A percentile compares a stretch with the other conserved stretches of the same genome.
Evolutionary conservation across 2,888 invertebrate species (phyloP).

Genomic region (Tuta absoluta): DNA sequence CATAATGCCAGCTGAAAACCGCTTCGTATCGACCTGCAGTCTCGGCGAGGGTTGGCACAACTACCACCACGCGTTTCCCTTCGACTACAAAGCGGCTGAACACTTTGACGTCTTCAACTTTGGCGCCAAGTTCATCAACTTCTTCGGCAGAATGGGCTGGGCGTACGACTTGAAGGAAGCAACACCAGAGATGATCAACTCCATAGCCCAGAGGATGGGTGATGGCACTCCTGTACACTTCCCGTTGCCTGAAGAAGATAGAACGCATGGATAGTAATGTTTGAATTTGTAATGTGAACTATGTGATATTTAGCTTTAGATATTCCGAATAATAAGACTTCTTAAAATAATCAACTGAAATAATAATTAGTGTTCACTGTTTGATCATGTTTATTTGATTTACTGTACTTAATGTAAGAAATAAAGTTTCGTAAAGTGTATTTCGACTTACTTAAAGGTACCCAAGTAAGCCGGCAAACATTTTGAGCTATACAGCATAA

Average conservation of each 20-base stretch:
- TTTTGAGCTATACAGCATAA: no score
- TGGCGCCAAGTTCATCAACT: slow-evolving; percentile 61
- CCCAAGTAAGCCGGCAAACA: no score
- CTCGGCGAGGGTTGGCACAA: slow-evolving; percentile 88
- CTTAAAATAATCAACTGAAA: neutral
- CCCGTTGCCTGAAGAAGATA: slow-evolving; percentile 38
- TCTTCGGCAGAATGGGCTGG: slow-evolving; percentile 69
- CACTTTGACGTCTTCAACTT: slow-evolving; percentile 74
- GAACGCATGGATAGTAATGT: neutral
- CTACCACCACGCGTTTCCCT: slow-evolving; percentile 89
- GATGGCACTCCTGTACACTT: slow-evolving; percentile 70
- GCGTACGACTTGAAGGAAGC: slow-evolving; percentile 70
- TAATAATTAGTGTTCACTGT: no score
- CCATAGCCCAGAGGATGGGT: slow-evolving; percentile 66
- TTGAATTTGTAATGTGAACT: neutral
- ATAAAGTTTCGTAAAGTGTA: no score
- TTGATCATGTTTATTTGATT: no score
- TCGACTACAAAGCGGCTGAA: slow-evolving; percentile 82
- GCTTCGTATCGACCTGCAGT: slow-evolving; percentile 82
- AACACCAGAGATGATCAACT: slow-evolving; percentile 69
- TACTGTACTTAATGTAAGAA: no score
- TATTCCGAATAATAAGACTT: slow-evolving; percentile 5
- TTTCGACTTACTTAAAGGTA: no score
- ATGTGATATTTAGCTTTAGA: neutral
- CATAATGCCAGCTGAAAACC: slow-evolving; percentile 83